These are phyloP conservation scores for Cheilosia soror DNA, from an alignment of 2,888 invertebrate genomes.

Conservation along the genomic window DNA sequence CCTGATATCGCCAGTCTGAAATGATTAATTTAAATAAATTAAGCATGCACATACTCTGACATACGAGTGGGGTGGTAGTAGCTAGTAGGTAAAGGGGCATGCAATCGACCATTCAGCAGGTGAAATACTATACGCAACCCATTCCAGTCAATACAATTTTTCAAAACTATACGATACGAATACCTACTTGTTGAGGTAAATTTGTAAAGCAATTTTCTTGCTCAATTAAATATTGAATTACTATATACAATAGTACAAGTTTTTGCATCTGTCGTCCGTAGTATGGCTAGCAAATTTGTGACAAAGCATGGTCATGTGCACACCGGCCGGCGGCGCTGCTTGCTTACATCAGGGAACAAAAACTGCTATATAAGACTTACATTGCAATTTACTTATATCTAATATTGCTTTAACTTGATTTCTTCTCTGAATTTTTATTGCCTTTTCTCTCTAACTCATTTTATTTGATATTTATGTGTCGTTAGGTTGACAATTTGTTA, in stretches of 20 bases:
- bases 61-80: constrained; percentile 6
- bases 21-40: constrained; percentile 64
- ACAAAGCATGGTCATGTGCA: constrained; percentile 8
- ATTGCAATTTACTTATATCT: constrained; percentile 44
- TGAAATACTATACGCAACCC: background rate
- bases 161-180: constrained; percentile 10
- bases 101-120: constrained; percentile 39
- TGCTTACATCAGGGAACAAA: constrained; percentile 19
- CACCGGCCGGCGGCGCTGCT: constrained; percentile 12
- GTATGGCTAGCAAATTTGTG: background rate
- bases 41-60: constrained; percentile 27
- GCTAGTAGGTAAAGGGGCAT: background rate
- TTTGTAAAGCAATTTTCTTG: constrained; percentile 55
- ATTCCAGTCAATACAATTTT: constrained; percentile 57
- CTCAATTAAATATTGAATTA: constrained; percentile 66
- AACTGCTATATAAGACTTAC: constrained; percentile 12
- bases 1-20: constrained; percentile 30
- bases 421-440: constrained; percentile 42
- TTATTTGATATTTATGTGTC: constrained; percentile 58
- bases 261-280: constrained; percentile 42
- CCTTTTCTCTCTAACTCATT: constrained; percentile 34
- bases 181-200: constrained; percentile 28
- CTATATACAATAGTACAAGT: constrained; percentile 27
- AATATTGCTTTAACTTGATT: constrained; percentile 37
- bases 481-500: constrained; percentile 66